These are phyloP conservation scores for Steinernema feltiae DNA, from an alignment of 1,140 invertebrate genomes.

Conservation along the genomic window DNA sequence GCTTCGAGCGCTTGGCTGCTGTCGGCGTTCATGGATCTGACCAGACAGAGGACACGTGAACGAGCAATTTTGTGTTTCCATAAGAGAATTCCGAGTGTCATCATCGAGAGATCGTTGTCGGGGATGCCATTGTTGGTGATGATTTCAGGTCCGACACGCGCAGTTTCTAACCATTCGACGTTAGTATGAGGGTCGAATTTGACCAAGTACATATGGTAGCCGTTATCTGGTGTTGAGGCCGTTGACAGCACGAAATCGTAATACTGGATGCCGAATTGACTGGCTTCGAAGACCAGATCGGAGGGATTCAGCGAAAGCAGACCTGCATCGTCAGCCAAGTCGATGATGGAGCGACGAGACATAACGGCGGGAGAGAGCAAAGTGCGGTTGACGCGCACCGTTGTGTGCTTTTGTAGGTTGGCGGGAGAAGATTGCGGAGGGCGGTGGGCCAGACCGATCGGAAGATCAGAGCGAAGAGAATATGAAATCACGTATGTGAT, in stretches of 20 bases:
- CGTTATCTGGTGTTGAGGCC: slow-evolving; percentile 4
- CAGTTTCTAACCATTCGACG: slow-evolving; percentile 47
- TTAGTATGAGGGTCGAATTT: slow-evolving; percentile 49
- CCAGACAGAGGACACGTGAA: slow-evolving; percentile 43
- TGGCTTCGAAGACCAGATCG: slow-evolving; percentile 47
- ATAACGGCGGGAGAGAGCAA: background rate
- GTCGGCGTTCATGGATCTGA: slow-evolving; percentile 35
- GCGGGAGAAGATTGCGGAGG: background rate
- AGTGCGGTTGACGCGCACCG: background rate
- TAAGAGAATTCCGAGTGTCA: slow-evolving; percentile 46
- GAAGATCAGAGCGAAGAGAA: background rate
- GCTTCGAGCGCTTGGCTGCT: slow-evolving; percentile 36
- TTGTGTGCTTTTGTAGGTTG: background rate
- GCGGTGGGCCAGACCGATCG: background rate
- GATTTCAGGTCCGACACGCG: slow-evolving; percentile 27
- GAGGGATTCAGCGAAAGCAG: slow-evolving; percentile 45
- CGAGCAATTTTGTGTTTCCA: slow-evolving; percentile 42
- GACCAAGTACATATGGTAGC: slow-evolving; percentile 41
- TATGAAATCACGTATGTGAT: slow-evolving; percentile 5
- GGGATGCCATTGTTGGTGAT: slow-evolving; percentile 39
- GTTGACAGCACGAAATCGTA: slow-evolving; percentile 48
- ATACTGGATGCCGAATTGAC: slow-evolving; percentile 39
- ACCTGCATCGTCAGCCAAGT: slow-evolving; percentile 43
- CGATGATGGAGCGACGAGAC: slow-evolving; percentile 41
- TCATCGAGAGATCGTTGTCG: slow-evolving; percentile 43